phyloP scores from a whole-genome alignment of 2,113 vertebrate genomes.

The Amphiprion ocellaris region DNA sequence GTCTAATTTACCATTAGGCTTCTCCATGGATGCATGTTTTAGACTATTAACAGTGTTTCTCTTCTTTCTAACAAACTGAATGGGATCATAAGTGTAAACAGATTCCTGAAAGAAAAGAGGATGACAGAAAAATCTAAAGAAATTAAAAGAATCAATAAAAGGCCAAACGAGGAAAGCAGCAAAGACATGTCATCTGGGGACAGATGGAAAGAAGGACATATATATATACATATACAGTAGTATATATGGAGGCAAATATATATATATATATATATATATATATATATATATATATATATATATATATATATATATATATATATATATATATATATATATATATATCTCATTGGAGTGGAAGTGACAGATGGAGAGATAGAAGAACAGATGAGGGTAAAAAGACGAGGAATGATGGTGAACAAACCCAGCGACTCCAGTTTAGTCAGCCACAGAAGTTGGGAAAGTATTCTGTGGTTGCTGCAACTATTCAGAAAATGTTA shows the following conservation, averaged over 20 bases:
- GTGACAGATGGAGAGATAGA: constrained; percentile 37
- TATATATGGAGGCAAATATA: too few relatives aligned
- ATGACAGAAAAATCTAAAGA: neutral
- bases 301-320: neutral
- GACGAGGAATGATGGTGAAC: constrained; percentile 44
- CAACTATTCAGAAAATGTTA: constrained; percentile 86
- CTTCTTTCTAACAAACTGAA: neutral
- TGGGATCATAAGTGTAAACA: neutral
- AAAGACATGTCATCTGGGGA: neutral
- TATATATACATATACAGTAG: neutral
- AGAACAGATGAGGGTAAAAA: constrained; percentile 18
- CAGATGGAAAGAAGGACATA: neutral
- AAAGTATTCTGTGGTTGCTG: constrained; percentile 84
- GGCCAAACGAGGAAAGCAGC: neutral
- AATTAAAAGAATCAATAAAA: neutral
- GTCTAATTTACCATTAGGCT: too few relatives aligned
- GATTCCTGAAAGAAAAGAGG: constrained; percentile 4
- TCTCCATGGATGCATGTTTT: too few relatives aligned
- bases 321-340: neutral
- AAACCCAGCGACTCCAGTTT: constrained; percentile 73
- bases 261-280: neutral
- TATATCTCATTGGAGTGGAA: neutral
- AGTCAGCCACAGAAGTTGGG: constrained; percentile 82
- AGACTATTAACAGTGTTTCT: too few relatives aligned
- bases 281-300: neutral